Percentiles rank a stretch among this genome's conserved stretches.
Evolutionary conservation across 2,888 invertebrate species (phyloP).

Genomic region (Troglohyphantes excavatus): DNA sequence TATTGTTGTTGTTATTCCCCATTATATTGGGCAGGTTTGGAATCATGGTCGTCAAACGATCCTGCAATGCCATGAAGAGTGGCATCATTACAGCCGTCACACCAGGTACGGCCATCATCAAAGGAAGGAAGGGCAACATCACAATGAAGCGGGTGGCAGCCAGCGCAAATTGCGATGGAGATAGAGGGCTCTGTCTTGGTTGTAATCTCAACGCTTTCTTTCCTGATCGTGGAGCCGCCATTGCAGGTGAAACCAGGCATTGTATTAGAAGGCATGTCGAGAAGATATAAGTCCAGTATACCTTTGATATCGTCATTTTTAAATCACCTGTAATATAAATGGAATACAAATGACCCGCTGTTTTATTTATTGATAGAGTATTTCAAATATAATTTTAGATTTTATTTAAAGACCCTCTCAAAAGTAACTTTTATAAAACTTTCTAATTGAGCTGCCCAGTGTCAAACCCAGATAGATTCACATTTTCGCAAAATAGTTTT

Average conservation of each 20-base stretch:
- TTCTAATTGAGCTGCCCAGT: too few relatives aligned
- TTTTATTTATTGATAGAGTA: too few relatives aligned
- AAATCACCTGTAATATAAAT: not conserved
- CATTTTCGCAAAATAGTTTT: too few relatives aligned
- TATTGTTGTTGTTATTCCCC: not conserved
- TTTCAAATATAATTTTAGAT: too few relatives aligned
- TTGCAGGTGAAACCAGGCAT: conserved; percentile 10
- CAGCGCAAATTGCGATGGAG: conserved; percentile 60
- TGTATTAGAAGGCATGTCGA: conserved; percentile 33
- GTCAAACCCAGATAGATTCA: too few relatives aligned
- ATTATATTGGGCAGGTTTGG: conserved; percentile 44
- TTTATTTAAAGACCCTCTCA: too few relatives aligned
- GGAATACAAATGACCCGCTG: too few relatives aligned
- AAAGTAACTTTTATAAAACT: too few relatives aligned
- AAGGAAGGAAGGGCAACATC: conserved; percentile 71
- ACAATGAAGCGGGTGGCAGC: conserved; percentile 76
- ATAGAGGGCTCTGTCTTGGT: conserved; percentile 38
- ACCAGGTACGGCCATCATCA: conserved; percentile 69
- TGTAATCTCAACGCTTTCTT: not conserved
- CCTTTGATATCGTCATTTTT: conserved; percentile 28
- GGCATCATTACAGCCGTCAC: conserved; percentile 68
- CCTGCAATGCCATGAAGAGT: conserved; percentile 69
- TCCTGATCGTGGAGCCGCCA: not conserved
- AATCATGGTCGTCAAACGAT: conserved; percentile 56
- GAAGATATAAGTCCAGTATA: conserved; percentile 24